phyloP scores from a whole-genome alignment of 2,113 vertebrate genomes.

The Terrapene triunguis region DNA sequence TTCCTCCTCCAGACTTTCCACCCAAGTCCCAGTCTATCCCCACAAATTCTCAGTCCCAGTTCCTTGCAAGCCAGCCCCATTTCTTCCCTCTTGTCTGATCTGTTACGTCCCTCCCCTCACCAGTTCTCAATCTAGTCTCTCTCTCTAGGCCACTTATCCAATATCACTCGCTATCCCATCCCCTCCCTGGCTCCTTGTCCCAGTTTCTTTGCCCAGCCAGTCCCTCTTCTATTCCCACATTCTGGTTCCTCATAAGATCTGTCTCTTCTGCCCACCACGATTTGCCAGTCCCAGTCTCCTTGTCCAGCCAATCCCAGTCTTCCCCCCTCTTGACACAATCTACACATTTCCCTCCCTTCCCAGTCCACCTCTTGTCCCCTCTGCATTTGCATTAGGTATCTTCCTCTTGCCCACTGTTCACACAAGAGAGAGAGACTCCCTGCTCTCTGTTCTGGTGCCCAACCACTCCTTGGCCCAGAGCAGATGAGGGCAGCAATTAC shows the following conservation, averaged over 20 bases:
- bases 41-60: neutral
- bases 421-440: neutral
- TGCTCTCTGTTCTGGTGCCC: neutral
- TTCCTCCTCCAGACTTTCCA: neutral
- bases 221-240: neutral
- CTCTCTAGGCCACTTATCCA: neutral
- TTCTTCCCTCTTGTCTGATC: neutral
- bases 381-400: neutral
- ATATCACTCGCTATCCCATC: too few relatives aligned
- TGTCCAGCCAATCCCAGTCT: neutral
- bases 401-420: neutral
- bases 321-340: neutral
- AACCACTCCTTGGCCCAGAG: neutral
- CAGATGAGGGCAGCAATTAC: neutral
- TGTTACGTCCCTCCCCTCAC: neutral
- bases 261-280: too few relatives aligned
- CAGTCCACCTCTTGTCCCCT: neutral
- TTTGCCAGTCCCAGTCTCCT: neutral
- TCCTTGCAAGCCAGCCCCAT: neutral
- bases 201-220: neutral
- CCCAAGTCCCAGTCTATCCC: neutral
- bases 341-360: neutral
- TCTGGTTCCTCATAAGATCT: too few relatives aligned
- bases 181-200: neutral
- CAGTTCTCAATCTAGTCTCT: neutral